These are phyloP conservation scores for Lagopus leucura DNA, from an alignment of 2,113 vertebrate genomes.

Conservation along the genomic window DNA sequence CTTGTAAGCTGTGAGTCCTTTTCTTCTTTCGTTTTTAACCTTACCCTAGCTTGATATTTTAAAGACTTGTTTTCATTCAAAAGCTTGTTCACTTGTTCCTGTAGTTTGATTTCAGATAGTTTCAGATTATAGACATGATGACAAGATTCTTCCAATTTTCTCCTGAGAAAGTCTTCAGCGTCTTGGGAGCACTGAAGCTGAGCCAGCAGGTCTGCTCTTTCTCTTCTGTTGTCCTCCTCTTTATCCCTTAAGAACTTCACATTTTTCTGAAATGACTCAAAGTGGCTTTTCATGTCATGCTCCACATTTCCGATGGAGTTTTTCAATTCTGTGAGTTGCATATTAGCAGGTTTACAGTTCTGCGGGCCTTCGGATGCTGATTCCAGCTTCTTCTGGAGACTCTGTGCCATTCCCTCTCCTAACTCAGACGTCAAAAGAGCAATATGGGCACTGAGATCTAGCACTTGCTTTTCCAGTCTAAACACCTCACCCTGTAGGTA, in stretches of 20 bases:
- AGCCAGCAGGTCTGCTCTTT: slow-evolving; percentile 59
- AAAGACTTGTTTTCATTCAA: slow-evolving; percentile 76
- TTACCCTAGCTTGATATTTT: slow-evolving; percentile 19
- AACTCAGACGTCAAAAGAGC: slow-evolving; percentile 53
- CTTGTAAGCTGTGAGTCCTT: neutral
- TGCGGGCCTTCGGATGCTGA: neutral
- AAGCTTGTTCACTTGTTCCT: slow-evolving; percentile 77
- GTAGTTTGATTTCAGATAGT: slow-evolving; percentile 74
- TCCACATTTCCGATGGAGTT: slow-evolving; percentile 17
- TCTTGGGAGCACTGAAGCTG: slow-evolving; percentile 76
- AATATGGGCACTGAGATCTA: slow-evolving; percentile 70
- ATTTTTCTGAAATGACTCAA: slow-evolving; percentile 68
- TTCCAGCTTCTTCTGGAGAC: slow-evolving; percentile 29
- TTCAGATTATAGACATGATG: slow-evolving; percentile 65
- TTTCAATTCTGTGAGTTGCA: slow-evolving; percentile 18
- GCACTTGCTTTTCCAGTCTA: slow-evolving; percentile 79
- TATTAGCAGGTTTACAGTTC: neutral
- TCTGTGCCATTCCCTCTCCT: neutral
- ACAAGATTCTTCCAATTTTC: slow-evolving; percentile 79
- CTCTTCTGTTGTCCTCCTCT: slow-evolving; percentile 65
- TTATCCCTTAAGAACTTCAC: slow-evolving; percentile 71
- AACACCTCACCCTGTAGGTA: slow-evolving; percentile 76
- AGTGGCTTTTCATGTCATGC: slow-evolving; percentile 56
- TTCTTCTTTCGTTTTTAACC: neutral
- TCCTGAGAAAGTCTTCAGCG: slow-evolving; percentile 64